Conservation (phyloP, 2,797 vertebrate species). For the Sebastes aleutianus region DNA sequence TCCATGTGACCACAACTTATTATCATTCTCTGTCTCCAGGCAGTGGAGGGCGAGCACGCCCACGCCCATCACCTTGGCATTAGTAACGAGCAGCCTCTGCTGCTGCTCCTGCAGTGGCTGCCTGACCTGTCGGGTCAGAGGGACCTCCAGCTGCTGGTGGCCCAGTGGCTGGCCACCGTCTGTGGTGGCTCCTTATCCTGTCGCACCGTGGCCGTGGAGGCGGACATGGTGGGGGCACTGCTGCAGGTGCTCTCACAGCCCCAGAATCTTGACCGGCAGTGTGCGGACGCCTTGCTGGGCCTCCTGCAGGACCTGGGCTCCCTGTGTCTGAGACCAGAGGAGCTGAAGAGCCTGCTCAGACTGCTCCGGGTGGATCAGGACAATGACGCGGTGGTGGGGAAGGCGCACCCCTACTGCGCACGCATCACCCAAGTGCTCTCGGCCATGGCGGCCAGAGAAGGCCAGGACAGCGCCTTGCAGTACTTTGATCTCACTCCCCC, state of each 20-base stretch:
- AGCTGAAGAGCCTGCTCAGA: slow-evolving; percentile 87
- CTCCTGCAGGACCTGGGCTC: slow-evolving; percentile 89
- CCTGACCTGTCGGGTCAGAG: slow-evolving; percentile 81
- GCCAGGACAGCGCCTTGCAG: slow-evolving; percentile 84
- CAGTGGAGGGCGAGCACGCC: slow-evolving; percentile 89
- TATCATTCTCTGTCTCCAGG: slow-evolving; percentile 75
- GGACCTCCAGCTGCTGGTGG: slow-evolving; percentile 90
- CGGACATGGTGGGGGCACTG: slow-evolving; percentile 88
- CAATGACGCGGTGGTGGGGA: slow-evolving; percentile 25
- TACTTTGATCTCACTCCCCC: slow-evolving; percentile 94
- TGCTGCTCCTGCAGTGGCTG: slow-evolving; percentile 93
- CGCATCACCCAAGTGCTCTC: slow-evolving; percentile 87
- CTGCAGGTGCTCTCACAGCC: slow-evolving; percentile 84
- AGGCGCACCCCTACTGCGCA: slow-evolving; percentile 76
- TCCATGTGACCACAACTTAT: neutral
- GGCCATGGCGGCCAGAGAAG: slow-evolving; percentile 87
- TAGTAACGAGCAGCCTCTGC: slow-evolving; percentile 91
- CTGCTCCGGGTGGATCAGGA: slow-evolving; percentile 81
- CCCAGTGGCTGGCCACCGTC: slow-evolving; percentile 85
- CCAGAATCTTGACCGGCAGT: slow-evolving; percentile 80
- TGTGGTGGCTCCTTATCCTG: slow-evolving; percentile 89
- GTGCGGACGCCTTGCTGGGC: slow-evolving; percentile 87
- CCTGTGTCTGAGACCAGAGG: slow-evolving; percentile 87
- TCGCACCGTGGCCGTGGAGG: slow-evolving; percentile 91
- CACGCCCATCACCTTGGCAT: slow-evolving; percentile 82